Evolutionary conservation across 2,888 invertebrate genomes (phyloP).

Genomic region (Gymnosoma rotundatum): DNA sequence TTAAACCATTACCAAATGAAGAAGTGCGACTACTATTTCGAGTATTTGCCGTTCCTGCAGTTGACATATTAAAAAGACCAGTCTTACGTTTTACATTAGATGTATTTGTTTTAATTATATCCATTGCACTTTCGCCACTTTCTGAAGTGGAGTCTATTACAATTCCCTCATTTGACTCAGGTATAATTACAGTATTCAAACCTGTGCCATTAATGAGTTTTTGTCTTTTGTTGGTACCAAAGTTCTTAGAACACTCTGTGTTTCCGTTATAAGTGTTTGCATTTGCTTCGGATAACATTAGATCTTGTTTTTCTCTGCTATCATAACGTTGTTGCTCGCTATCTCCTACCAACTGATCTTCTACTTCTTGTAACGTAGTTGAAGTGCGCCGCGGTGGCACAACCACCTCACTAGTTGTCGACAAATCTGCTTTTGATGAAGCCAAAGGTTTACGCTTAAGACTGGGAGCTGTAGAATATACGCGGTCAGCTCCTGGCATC

Average conservation of each 20-base stretch:
- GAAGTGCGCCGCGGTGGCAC: slow-evolving; percentile 72
- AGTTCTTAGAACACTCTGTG: slow-evolving; percentile 53
- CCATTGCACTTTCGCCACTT: slow-evolving; percentile 73
- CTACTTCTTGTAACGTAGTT: slow-evolving; percentile 72
- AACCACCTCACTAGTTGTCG: neutral
- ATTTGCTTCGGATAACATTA: slow-evolving; percentile 68
- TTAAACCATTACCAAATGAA: slow-evolving; percentile 76
- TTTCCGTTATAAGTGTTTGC: slow-evolving; percentile 63
- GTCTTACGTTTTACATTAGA: slow-evolving; percentile 64
- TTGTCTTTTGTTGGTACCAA: slow-evolving; percentile 66
- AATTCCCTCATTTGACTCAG: slow-evolving; percentile 64
- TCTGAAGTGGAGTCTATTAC: slow-evolving; percentile 74
- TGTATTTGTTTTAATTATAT: slow-evolving; percentile 53
- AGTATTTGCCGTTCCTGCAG: slow-evolving; percentile 62
- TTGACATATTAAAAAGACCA: slow-evolving; percentile 73
- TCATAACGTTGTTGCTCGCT: slow-evolving; percentile 26
- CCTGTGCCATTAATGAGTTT: slow-evolving; percentile 69
- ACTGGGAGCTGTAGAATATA: slow-evolving; percentile 70
- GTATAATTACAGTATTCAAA: neutral
- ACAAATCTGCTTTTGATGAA: slow-evolving; percentile 66
- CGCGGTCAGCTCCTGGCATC: slow-evolving; percentile 55
- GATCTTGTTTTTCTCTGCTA: slow-evolving; percentile 63
- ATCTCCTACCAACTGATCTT: slow-evolving; percentile 42
- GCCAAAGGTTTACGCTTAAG: slow-evolving; percentile 75
- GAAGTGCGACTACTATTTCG: slow-evolving; percentile 74